Evolutionary conservation across 2,888 invertebrate species (phyloP), one percentile per base, ranked within the genome.

Genomic region (Hirtodrosophila confusa): DNA sequence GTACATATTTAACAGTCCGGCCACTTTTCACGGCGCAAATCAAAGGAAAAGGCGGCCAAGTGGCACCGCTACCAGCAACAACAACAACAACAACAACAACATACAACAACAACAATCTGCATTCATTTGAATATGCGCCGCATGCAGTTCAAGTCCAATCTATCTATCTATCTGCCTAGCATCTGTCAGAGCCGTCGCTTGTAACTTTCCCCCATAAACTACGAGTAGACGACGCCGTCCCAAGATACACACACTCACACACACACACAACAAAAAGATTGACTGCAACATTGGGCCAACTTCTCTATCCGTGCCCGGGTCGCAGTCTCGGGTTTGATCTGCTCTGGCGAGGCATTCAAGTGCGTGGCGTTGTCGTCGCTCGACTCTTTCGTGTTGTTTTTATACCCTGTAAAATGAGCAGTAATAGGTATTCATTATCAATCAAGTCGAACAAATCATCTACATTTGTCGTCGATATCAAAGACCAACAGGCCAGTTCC

Each of bases 181-280:
- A 75, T 84, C 85, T 80, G 80, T 85, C 87, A 84, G 78, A 66
- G 75, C 65, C 66, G 74, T 77, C 71, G 86, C 69, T 74, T 56
- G 85, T 78, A 84, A 88, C 84, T 84, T 84, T 84, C 84, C 88
- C 84, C 88, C 85, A 84, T 84, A 84, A 84, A 86, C 82, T 43
- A 82, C 67, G 48, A 57, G 58, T 65, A 71, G 78, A 56, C 75
- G 78, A 56, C 75, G 72, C 47, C 45, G 64, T 56, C 47, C 41
- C 63, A 44, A 54, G 58, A 64, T 49, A 65, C 58, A 60, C 39
- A 67, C 17, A 60, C 48, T 66, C 45, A 23, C 36, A 40, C 27
- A 41, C 12, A 35, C 24, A 23, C 39, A 27, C 11, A 40, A n/a
- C 17, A 44, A 78, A 75, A 69, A 73, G 67, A 79, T 83, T 67